These are phyloP conservation scores for Dolichallabes microphthalmus DNA, from an alignment of 2,113 vertebrate species.

Conservation along the genomic window DNA sequence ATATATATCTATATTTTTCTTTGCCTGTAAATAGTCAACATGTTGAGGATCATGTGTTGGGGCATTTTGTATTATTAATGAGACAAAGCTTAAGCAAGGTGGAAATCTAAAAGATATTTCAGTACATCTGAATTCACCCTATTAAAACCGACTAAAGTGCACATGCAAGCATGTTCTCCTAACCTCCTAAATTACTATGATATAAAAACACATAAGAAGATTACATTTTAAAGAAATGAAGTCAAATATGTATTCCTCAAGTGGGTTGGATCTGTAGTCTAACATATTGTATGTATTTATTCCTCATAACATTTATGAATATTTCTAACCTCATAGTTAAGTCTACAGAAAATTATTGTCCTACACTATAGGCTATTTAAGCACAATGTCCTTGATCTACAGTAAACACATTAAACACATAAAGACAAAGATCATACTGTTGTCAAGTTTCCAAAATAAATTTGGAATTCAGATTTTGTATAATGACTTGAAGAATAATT, in stretches of 20 bases:
- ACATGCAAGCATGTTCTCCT: slow-evolving; percentile 2
- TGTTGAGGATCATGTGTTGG: background rate
- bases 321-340: background rate
- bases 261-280: background rate
- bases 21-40: background rate
- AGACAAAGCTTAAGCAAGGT: background rate
- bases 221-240: background rate
- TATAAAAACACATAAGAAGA: background rate
- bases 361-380: background rate
- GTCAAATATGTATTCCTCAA: background rate
- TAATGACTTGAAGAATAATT: background rate
- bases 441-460: background rate
- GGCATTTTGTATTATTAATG: background rate
- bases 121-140: background rate
- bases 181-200: background rate
- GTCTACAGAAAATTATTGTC: background rate
- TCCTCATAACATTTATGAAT: slow-evolving; percentile 18
- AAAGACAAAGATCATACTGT: background rate
- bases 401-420: background rate
- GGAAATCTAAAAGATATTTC: background rate
- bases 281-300: slow-evolving; percentile 1
- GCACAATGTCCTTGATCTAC: background rate
- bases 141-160: background rate
- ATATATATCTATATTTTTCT: background rate
- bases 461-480: background rate